Percentiles rank a stretch among this genome's conserved stretches.
phyloP scores from a whole-genome alignment of 2,113 vertebrate species.

The Rattus norvegicus region GRCr8 NC_086024.1:116024001-116024500 shows the following conservation, averaged over 20 bases:
- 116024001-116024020: conserved; percentile 15
- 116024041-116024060: neutral
- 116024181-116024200: neutral
- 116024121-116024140: neutral
- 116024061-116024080: conserved; percentile 24
- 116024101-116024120: neutral
- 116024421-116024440: conserved; percentile 15
- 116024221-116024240: neutral
- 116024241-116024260: neutral
- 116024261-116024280: neutral
- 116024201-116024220: neutral
- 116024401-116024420: conserved; percentile 20
- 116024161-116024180: neutral
- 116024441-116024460: conserved; percentile 40
- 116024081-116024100: neutral
- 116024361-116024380: conserved; percentile 26
- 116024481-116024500: conserved; percentile 49
- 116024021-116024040: conserved; percentile 54
- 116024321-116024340: conserved; percentile 20
- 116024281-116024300: conserved; percentile 31
- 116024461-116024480: conserved; percentile 54
- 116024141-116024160: neutral
- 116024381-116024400: conserved; percentile 19
- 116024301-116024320: neutral
- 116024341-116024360: neutral